Conservation (phyloP, 92 coral and sea anemone species). For the Umimayanthus chanpuru region DNA sequence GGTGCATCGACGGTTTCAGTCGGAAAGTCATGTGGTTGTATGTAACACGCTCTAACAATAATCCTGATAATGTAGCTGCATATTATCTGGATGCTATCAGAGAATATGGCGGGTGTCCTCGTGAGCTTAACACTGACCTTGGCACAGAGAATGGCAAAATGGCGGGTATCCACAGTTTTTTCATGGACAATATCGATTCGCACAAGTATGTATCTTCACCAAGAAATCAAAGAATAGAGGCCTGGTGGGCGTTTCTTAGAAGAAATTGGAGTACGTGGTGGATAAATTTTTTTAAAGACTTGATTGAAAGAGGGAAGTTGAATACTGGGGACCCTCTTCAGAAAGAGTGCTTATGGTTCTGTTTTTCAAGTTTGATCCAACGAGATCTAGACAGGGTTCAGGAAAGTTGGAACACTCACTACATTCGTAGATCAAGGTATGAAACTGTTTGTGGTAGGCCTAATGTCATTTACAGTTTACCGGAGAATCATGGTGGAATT, state of each 20-base stretch:
- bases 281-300: conserved; percentile 40
- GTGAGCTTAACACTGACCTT: conserved; percentile 45
- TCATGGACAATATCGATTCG: conserved; percentile 33
- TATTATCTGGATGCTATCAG: conserved; percentile 42
- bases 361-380: conserved; percentile 46
- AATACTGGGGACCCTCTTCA: conserved; percentile 38
- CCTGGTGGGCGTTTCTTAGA: conserved; percentile 45
- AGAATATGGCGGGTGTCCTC: conserved; percentile 40
- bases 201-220: conserved; percentile 44
- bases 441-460: conserved; percentile 45
- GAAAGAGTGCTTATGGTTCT: conserved; percentile 48
- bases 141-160: conserved; percentile 56
- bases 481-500: conserved; percentile 23
- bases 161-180: conserved; percentile 51
- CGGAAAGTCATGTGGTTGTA: conserved; percentile 40
- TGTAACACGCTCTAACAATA: conserved; percentile 35
- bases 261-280: conserved; percentile 42
- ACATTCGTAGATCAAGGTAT: conserved; percentile 38
- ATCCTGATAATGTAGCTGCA: conserved; percentile 37
- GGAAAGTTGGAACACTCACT: conserved; percentile 53
- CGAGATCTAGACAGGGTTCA: conserved; percentile 29
- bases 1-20: conserved; percentile 38
- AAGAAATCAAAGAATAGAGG: conserved; percentile 44
- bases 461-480: conserved; percentile 28
- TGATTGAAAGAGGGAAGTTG: conserved; percentile 26